phyloP scores from a whole-genome alignment of 2,113 vertebrate genomes.

The Ranitomeya imitator region DNA sequence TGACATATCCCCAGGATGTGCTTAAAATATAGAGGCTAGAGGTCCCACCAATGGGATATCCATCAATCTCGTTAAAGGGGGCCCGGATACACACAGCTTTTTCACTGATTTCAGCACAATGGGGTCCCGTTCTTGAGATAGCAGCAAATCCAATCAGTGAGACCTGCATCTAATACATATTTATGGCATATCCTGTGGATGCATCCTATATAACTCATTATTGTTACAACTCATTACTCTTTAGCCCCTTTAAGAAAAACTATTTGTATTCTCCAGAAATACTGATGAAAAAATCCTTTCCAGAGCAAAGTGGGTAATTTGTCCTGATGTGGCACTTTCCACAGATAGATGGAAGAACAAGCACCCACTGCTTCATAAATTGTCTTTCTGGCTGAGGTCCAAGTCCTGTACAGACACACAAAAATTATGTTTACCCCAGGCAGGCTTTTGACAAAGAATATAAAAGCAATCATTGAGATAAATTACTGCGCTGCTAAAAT shows the following conservation, averaged over 20 bases:
- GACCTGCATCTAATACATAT: too few relatives aligned
- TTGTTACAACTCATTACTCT: background rate
- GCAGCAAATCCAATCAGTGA: too few relatives aligned
- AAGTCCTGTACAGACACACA: slow-evolving; percentile 46
- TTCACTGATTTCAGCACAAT: too few relatives aligned
- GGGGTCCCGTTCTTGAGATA: too few relatives aligned
- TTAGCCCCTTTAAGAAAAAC: slow-evolving; percentile 3
- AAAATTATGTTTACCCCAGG: slow-evolving; percentile 76
- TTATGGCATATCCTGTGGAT: too few relatives aligned
- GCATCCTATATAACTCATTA: too few relatives aligned
- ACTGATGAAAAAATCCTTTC: background rate
- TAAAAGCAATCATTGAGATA: slow-evolving; percentile 77
- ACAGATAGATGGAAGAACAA: slow-evolving; percentile 36
- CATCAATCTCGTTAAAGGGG: too few relatives aligned
- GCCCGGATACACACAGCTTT: too few relatives aligned
- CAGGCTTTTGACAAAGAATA: slow-evolving; percentile 73
- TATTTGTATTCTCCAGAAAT: background rate
- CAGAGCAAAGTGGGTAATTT: slow-evolving; percentile 44
- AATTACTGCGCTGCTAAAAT: slow-evolving; percentile 79
- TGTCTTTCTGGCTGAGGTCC: slow-evolving; percentile 47
- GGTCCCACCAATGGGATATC: too few relatives aligned
- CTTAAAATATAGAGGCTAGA: too few relatives aligned
- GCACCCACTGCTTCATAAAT: slow-evolving; percentile 53
- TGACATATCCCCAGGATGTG: too few relatives aligned
- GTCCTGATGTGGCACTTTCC: slow-evolving; percentile 37